A percentile compares a stretch with the other conserved stretches of the same genome.
These are phyloP conservation scores for Mustelus asterias DNA, from an alignment of 2,113 vertebrate species.

Conservation along the genomic window DNA sequence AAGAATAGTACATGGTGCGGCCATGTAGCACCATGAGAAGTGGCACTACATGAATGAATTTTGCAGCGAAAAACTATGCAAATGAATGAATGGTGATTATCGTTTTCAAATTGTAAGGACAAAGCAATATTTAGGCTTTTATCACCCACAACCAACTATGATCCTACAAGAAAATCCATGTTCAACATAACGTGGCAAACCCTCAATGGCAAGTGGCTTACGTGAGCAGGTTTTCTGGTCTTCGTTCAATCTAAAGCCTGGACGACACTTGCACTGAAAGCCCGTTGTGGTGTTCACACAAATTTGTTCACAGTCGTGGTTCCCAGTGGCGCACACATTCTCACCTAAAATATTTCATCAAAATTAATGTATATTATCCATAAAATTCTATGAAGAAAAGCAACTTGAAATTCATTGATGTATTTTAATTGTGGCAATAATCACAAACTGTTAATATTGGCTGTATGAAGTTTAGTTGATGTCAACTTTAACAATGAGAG, in stretches of 20 bases:
- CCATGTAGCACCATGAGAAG: not conserved
- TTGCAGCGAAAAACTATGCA: not conserved
- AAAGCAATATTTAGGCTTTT: not conserved
- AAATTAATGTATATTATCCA: conserved; percentile 26
- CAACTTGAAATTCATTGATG: not conserved
- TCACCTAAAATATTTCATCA: conserved; percentile 51
- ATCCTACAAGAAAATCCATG: not conserved
- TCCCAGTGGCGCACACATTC: conserved; percentile 60
- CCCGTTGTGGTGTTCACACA: conserved; percentile 62
- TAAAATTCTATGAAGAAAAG: not conserved
- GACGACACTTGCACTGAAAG: conserved; percentile 64
- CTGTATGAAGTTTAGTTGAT: not conserved
- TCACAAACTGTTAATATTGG: not conserved
- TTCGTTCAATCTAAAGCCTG: conserved; percentile 64
- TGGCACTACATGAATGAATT: not conserved
- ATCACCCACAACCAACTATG: conserved; percentile 37
- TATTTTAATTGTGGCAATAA: not conserved
- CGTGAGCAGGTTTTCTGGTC: conserved; percentile 72
- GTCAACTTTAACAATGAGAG: too few relatives aligned
- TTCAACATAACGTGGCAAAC: not conserved
- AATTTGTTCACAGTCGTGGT: conserved; percentile 67
- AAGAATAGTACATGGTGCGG: not conserved
- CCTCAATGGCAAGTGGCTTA: conserved; percentile 48
- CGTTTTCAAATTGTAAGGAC: not conserved
- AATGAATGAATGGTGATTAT: not conserved